Evolutionary conservation across 2,888 invertebrate genomes (phyloP).

Genomic region (Callyntrura guangdongensis): DNA sequence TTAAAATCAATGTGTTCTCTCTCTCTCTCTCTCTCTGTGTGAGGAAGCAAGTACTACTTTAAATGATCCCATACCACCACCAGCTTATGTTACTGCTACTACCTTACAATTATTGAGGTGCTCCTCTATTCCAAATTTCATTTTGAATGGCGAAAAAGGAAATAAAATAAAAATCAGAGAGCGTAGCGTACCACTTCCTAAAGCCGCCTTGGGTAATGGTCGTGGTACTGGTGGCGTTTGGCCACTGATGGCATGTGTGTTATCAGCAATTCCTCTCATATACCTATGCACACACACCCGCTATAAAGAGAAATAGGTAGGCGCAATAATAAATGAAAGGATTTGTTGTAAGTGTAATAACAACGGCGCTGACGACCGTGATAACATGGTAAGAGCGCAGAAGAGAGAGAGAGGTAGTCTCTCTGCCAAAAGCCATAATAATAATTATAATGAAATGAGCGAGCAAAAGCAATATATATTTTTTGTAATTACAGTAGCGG

Average conservation of each 20-base stretch:
- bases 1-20: conserved; percentile 18
- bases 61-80: too few relatives aligned
- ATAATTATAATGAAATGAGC: conserved; percentile 71
- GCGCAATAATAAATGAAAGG: conserved; percentile 38
- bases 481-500: conserved; percentile 34
- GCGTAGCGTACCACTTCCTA: conserved; percentile 28
- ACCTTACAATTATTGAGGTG: conserved; percentile 23
- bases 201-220: conserved; percentile 13
- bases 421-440: conserved; percentile 62
- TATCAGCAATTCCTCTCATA: conserved; percentile 14
- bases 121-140: conserved; percentile 52
- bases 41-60: too few relatives aligned
- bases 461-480: conserved; percentile 43
- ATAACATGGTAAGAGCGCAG: conserved; percentile 43
- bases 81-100: neutral
- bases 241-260: conserved; percentile 7
- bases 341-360: conserved; percentile 18
- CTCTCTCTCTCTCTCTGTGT: too few relatives aligned
- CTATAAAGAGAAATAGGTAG: too few relatives aligned
- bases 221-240: too few relatives aligned
- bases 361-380: conserved; percentile 10
- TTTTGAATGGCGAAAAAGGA: conserved; percentile 32
- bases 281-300: too few relatives aligned
- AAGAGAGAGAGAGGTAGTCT: too few relatives aligned
- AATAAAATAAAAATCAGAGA: conserved; percentile 54